Percentiles rank a stretch among this genome's conserved stretches.
Evolutionary conservation across 2,113 vertebrate species (phyloP).

Genomic region (Lipotes vexillifer): DNA sequence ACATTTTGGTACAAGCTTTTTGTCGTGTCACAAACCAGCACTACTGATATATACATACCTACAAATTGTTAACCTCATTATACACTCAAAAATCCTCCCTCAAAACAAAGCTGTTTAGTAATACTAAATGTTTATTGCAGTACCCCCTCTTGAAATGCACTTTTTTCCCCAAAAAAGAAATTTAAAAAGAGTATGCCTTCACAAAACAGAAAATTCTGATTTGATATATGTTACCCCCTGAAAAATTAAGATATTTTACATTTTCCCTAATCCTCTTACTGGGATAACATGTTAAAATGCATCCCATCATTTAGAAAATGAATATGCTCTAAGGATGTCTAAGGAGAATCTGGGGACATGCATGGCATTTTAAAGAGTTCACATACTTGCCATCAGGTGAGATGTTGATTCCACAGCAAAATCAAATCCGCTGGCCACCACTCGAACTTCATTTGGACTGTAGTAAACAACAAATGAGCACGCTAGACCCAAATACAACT

Average conservation of each 20-base stretch:
- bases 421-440: conserved; percentile 86
- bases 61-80: not conserved
- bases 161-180: not conserved
- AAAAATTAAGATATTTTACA: not conserved
- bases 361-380: not conserved
- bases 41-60: not conserved
- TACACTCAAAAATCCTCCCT: not conserved
- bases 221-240: not conserved
- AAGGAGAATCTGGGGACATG: not conserved
- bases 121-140: not conserved
- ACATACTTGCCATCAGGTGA: conserved; percentile 91
- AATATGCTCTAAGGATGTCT: not conserved
- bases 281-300: not conserved
- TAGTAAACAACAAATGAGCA: conserved; percentile 92
- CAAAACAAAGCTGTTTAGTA: not conserved
- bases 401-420: conserved; percentile 89
- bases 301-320: not conserved
- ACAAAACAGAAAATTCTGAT: not conserved
- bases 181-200: not conserved
- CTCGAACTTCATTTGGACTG: conserved; percentile 86
- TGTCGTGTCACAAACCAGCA: not conserved
- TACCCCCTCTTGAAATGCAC: not conserved
- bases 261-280: not conserved
- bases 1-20: not conserved
- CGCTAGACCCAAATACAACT: conserved; percentile 78